These are phyloP conservation scores for Crotalus horridus DNA, from an alignment of 2,113 vertebrate genomes.

Conservation along the genomic window DNA sequence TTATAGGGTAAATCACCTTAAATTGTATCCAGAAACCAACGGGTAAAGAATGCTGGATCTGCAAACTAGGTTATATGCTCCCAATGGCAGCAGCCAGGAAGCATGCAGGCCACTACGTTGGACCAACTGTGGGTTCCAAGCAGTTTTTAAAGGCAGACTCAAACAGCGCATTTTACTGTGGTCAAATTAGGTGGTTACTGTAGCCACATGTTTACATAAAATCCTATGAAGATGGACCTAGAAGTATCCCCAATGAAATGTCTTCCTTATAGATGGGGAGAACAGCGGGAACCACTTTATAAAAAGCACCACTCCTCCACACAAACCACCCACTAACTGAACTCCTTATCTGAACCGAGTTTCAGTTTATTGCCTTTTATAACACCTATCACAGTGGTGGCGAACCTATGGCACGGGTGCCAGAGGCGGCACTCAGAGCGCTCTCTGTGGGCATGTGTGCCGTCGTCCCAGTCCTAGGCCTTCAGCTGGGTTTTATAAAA, in stretches of 20 bases:
- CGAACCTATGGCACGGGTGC: too few relatives aligned
- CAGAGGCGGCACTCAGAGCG: too few relatives aligned
- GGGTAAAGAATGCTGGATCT: not conserved
- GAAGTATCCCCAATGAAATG: not conserved
- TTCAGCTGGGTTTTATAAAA: too few relatives aligned
- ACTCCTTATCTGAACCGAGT: not conserved
- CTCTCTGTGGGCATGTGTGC: too few relatives aligned
- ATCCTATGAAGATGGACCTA: not conserved
- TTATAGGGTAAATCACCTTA: not conserved
- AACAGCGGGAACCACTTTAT: not conserved
- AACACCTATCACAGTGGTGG: not conserved
- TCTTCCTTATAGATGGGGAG: not conserved
- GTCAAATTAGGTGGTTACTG: not conserved
- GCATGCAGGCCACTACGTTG: not conserved
- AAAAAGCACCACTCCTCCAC: not conserved
- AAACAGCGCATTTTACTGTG: not conserved
- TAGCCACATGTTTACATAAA: not conserved
- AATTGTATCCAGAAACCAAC: not conserved
- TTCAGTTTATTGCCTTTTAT: not conserved
- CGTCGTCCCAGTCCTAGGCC: too few relatives aligned
- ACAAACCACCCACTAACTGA: not conserved
- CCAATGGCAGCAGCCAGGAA: not conserved
- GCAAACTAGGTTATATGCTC: not conserved
- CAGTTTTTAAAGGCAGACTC: not conserved
- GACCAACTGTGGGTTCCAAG: not conserved